Conservation (phyloP, 2,113 vertebrate genomes). For the Caranx ignobilis region DNA sequence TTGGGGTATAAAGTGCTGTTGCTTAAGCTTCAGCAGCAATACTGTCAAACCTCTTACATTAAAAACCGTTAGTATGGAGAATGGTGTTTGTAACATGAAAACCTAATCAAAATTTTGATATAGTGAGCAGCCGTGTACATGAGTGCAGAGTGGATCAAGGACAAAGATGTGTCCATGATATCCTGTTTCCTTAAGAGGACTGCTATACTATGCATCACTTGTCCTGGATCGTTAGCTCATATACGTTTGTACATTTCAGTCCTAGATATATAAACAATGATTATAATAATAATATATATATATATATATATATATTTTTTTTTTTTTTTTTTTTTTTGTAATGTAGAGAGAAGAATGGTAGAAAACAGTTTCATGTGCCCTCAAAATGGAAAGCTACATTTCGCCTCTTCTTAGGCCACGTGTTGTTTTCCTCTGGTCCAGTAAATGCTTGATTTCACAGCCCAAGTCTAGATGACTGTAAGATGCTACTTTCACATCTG, state of each 20-base stretch:
- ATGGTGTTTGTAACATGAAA: background rate
- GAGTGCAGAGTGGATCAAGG: background rate
- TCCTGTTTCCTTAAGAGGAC: background rate
- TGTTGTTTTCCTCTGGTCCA: no score
- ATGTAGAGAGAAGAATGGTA: background rate
- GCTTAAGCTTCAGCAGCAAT: conserved; percentile 5
- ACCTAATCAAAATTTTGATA: background rate
- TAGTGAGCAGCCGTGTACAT: background rate
- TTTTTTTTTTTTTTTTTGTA: no score
- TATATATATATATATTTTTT: no score
- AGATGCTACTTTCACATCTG: no score
- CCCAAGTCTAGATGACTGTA: no score
- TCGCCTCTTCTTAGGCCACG: no score
- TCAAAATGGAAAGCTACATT: no score
- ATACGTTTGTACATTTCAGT: no score
- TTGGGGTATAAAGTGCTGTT: conserved; percentile 33
- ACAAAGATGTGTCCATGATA: background rate
- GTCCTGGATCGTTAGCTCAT: background rate
- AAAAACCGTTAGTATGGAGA: background rate
- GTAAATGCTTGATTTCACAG: no score
- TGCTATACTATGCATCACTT: background rate
- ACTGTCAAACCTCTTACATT: conserved; percentile 8
- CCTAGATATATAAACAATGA: no score
- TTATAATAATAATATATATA: no score
- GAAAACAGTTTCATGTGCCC: background rate